Conservation (phyloP, 2,113 vertebrate species). For the Misgurnus anguillicaudatus region DNA sequence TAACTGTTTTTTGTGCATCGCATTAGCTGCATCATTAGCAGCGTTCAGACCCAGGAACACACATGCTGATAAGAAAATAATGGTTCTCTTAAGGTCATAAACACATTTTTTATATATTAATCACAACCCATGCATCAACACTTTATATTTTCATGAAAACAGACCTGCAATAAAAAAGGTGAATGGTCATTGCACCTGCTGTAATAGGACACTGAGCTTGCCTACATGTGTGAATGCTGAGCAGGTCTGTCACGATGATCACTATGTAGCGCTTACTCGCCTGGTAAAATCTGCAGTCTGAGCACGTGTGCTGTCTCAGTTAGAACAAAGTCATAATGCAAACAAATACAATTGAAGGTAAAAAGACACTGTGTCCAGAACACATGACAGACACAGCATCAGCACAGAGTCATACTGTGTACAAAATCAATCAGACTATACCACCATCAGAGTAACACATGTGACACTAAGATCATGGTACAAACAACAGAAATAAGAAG, state of each 20-base stretch:
- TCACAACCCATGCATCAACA: background rate
- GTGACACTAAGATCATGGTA: too few relatives aligned
- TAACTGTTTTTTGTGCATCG: too few relatives aligned
- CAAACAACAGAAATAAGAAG: too few relatives aligned
- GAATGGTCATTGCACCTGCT: background rate
- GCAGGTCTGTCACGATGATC: background rate
- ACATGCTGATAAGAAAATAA: too few relatives aligned
- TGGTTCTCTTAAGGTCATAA: too few relatives aligned
- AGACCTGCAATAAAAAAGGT: background rate
- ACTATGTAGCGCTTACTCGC: conserved; percentile 1
- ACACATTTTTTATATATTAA: too few relatives aligned
- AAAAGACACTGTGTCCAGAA: background rate
- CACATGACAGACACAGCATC: background rate
- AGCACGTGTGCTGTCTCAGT: conserved; percentile 12
- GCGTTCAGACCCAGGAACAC: too few relatives aligned
- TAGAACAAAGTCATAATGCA: background rate
- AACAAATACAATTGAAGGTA: background rate
- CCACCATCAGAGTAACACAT: too few relatives aligned
- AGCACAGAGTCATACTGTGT: background rate
- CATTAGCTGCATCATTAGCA: too few relatives aligned
- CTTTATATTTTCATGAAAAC: background rate
- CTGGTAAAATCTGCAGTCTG: conserved; percentile 4
- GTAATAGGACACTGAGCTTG: background rate
- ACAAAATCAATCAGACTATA: too few relatives aligned
- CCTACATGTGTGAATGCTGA: conserved; percentile 8